Evolutionary conservation across 2,888 invertebrate species (phyloP).

Genomic region (Latheticus oryzae): DNA sequence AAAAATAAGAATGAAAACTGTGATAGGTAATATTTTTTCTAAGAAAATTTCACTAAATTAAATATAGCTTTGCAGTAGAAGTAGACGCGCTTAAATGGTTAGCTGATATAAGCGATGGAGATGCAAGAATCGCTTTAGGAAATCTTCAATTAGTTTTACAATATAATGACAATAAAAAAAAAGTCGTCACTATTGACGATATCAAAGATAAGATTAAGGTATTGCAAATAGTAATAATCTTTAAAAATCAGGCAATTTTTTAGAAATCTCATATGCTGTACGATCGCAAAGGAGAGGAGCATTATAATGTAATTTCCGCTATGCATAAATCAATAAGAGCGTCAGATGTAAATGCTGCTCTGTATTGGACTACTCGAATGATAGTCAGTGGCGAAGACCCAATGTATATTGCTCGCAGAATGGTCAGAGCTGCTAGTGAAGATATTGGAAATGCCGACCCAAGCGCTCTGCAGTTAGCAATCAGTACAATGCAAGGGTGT

Average conservation of each 20-base stretch:
- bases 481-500: conserved; percentile 82
- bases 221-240: conserved; percentile 63
- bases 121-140: conserved; percentile 82
- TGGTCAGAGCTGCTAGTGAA: conserved; percentile 81
- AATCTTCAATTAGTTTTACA: conserved; percentile 79
- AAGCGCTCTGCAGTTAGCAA: conserved; percentile 74
- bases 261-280: conserved; percentile 82
- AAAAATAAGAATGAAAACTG: conserved; percentile 45
- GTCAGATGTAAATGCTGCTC: conserved; percentile 81
- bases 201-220: conserved; percentile 81
- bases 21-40: conserved; percentile 9
- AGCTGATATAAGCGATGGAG: conserved; percentile 83
- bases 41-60: conserved; percentile 1
- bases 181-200: conserved; percentile 72
- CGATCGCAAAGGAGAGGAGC: conserved; percentile 84
- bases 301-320: conserved; percentile 86
- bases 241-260: conserved; percentile 44
- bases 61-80: conserved; percentile 65
- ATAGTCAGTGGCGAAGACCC: conserved; percentile 85
- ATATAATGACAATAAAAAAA: conserved; percentile 63
- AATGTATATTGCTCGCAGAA: conserved; percentile 78
- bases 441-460: conserved; percentile 82
- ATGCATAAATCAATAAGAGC: conserved; percentile 86
- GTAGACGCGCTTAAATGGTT: conserved; percentile 75
- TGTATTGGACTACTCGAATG: conserved; percentile 87